Base-by-base conservation (phyloP, 2,113 vertebrate species). In the Solea senegalensis region DNA sequence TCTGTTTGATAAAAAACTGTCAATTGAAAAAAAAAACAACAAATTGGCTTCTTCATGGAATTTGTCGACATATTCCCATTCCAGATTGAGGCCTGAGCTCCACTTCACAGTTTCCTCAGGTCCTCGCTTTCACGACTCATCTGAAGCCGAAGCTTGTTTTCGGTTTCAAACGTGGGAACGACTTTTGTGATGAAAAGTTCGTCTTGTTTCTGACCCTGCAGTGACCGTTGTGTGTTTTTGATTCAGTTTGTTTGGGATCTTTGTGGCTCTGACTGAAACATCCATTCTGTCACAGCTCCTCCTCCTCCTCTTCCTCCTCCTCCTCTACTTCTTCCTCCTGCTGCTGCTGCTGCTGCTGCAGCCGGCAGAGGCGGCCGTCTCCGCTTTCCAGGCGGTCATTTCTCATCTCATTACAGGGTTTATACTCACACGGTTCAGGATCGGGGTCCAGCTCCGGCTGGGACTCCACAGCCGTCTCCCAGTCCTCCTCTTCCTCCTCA, bases 381-480 rank as follows among this genome's bases (percentile, higher is more conserved):
- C 43, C 26, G 50, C 10, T 5, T 43, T 15, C 28, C 39, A 14
- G 1, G 40, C 73, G 43, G 45, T 66, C 48, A 12, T 10, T 21
- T 39, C 9, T 13, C 0, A 5, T 71, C 63, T 67, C 77, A 0
- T 54, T 27, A 6, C 57, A 76, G 48, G 66, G 7, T 15, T 68
- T 78, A 21, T 60, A 65, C 58, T 88, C 83, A 0, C 16, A 41
- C 0, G 1, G 55, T 34, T 87, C 81, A 0, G 57, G 74, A 3
- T 85, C 85, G 0, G 77, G 80, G 13, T 87, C 63, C 13, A 1
- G 61, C 44, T 62, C 90, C 0, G 87, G 81, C 56, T 86, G 89
- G 10, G 88, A 91, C 73, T 91, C 90, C 72, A 64, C 72, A 0
- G 90, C 88, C 0, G 85, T 90, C 80, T 89, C 88, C 89, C 90